phyloP scores from a whole-genome alignment of 1,140 invertebrate genomes.

The Drosophila repleta region DNA sequence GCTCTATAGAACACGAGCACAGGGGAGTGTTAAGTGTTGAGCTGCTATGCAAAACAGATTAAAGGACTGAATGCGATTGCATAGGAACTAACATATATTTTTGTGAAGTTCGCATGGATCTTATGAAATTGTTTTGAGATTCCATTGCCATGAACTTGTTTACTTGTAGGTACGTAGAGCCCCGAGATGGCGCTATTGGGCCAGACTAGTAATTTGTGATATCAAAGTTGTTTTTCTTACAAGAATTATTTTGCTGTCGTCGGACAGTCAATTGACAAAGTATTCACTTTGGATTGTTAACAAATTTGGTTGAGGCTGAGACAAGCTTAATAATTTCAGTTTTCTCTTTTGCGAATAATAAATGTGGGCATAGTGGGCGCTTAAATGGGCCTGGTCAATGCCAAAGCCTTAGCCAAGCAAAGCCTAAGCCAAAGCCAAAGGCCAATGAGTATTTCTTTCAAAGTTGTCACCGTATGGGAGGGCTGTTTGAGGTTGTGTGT shows the following conservation, averaged over 20 bases:
- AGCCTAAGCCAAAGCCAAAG: conserved; percentile 57
- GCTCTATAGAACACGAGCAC: not conserved
- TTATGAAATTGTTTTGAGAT: no score
- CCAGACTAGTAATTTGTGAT: no score
- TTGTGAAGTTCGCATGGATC: not conserved
- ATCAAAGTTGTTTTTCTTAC: not conserved
- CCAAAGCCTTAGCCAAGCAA: conserved; percentile 59
- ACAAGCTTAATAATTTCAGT: conserved; percentile 29
- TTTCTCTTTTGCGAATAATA: conserved; percentile 10
- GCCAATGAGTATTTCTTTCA: conserved; percentile 71
- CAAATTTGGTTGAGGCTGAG: conserved; percentile 17
- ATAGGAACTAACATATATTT: not conserved
- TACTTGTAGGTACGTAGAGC: no score
- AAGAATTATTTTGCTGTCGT: not conserved
- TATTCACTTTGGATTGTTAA: conserved; percentile 58
- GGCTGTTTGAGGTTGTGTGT: conserved; percentile 25
- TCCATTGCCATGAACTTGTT: no score
- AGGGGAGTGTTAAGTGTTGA: conserved; percentile 44
- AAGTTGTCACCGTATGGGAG: conserved; percentile 67
- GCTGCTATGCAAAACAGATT: conserved; percentile 72
- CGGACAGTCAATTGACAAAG: conserved; percentile 15
- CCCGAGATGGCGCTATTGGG: no score
- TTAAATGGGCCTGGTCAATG: conserved; percentile 66
- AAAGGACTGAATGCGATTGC: not conserved
- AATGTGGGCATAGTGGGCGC: conserved; percentile 57